Base-by-base conservation (phyloP, 2,113 vertebrate genomes). In the Catharus minimus region DNA sequence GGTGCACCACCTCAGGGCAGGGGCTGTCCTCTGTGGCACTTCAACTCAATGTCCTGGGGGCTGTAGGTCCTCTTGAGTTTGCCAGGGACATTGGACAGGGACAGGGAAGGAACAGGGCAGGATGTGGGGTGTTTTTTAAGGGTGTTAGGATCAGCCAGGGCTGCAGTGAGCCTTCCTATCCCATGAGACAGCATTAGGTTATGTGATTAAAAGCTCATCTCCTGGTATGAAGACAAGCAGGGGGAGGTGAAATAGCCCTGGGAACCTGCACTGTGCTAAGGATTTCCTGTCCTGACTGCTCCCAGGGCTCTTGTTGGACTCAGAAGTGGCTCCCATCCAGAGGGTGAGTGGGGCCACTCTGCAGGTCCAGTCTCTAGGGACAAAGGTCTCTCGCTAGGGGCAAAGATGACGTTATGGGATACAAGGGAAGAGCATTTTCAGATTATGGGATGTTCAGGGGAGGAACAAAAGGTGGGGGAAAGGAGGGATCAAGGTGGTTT, bases 251-350 rank as follows among this genome's bases (percentile, higher is more conserved):
- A 73, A 11, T 38, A 77, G 58, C 44, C 41, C 16, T 27, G 33
- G 66, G 66, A 50, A 22, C 7, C 1, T 50, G 50, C 19, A 5
- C 61, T 13, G 33, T 46, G 46, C 19, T 24, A 15, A 44, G 2
- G 13, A 44, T 39, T 46, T 24, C 5, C 64, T 11, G 3, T 49
- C 15, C 11, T 0, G 1, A 32, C 27, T 33, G 61, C 67, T 65
- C 13, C 28, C 22, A 17, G 38, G 28, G 8, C 57, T 8, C 15
- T 23, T 13, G 4, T 1, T 20, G 61, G 36, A n/a, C 38, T 57
- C 15, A 2, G 50, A 71, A 33, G 27, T 43, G 32, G 15, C 49
- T 61, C 10, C 33, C 15, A 10, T 28, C 41, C 8, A 4, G 7
- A 33, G 15, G 13, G 30, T 46, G 33, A 50, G 10, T 5, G 17